Percentiles rank a stretch among this genome's conserved stretches.
phyloP scores from a whole-genome alignment of 1,140 invertebrate species.

The Lasaia peninsularis region DNA sequence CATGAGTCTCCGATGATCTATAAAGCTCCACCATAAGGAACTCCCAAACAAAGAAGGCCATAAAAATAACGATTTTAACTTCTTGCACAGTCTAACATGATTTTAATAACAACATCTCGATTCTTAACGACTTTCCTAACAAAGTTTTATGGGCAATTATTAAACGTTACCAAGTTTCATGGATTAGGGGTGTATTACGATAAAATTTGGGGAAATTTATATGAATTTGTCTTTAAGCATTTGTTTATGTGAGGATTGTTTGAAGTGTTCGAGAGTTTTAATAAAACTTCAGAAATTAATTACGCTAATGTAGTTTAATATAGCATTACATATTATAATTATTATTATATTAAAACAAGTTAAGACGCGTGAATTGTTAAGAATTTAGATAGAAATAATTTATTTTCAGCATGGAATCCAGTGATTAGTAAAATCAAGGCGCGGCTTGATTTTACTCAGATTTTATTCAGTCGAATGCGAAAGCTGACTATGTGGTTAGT shows the following conservation, averaged over 20 bases:
- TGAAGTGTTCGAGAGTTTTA: not conserved
- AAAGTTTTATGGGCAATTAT: constrained; percentile 13
- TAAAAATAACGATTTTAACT: constrained; percentile 13
- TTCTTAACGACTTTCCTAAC: constrained; percentile 13
- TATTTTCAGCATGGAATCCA: too few species aligned
- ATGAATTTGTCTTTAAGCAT: constrained; percentile 4
- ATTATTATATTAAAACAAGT: too few species aligned
- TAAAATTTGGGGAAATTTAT: constrained; percentile 5
- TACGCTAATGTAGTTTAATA: too few species aligned
- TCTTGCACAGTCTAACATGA: constrained; percentile 8
- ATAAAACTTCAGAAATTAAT: not conserved
- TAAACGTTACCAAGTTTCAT: constrained; percentile 12
- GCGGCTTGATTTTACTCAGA: too few species aligned
- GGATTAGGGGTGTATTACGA: constrained; percentile 9
- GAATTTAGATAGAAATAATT: too few species aligned
- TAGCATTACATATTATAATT: too few species aligned
- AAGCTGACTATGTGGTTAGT: too few species aligned
- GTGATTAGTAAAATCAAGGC: too few species aligned
- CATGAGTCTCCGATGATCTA: not conserved
- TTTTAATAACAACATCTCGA: constrained; percentile 13
- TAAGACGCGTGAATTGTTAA: too few species aligned
- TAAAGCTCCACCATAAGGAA: not conserved
- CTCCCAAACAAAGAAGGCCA: not conserved
- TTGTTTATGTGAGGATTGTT: constrained; percentile 3
- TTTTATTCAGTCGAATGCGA: too few species aligned